These are phyloP conservation scores for Trogon melanurus DNA, from an alignment of 2,113 vertebrate species.

Conservation along the genomic window DNA sequence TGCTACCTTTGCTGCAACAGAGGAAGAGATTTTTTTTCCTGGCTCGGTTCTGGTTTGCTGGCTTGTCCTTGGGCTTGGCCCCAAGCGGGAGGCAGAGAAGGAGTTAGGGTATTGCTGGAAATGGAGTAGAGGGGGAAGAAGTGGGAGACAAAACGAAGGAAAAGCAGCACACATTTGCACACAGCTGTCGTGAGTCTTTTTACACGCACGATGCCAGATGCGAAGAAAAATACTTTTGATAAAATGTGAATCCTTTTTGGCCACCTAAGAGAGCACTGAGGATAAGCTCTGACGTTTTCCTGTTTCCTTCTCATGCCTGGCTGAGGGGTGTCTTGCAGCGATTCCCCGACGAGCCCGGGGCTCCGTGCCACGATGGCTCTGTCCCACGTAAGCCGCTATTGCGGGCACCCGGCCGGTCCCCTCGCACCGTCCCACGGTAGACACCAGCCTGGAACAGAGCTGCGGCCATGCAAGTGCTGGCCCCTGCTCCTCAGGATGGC, in stretches of 20 bases:
- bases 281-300: neutral
- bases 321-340: neutral
- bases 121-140: neutral
- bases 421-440: rapidly evolving
- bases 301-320: no score
- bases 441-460: neutral
- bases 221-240: neutral
- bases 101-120: neutral
- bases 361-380: rapidly evolving
- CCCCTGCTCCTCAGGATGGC: no score
- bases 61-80: neutral
- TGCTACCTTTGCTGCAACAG: neutral
- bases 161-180: neutral
- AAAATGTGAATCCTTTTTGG: neutral
- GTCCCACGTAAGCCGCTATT: neutral
- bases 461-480: rapidly evolving
- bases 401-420: rapidly evolving
- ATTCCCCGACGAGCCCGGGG: neutral
- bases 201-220: no score
- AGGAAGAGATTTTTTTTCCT: neutral
- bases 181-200: no score
- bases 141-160: neutral
- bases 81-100: neutral
- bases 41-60: neutral
- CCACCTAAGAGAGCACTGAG: no score